Evolutionary conservation across 2,797 vertebrate species (phyloP), one percentile per base, ranked within the genome.

Genomic region (Dicrostonyx torquatus): DNA sequence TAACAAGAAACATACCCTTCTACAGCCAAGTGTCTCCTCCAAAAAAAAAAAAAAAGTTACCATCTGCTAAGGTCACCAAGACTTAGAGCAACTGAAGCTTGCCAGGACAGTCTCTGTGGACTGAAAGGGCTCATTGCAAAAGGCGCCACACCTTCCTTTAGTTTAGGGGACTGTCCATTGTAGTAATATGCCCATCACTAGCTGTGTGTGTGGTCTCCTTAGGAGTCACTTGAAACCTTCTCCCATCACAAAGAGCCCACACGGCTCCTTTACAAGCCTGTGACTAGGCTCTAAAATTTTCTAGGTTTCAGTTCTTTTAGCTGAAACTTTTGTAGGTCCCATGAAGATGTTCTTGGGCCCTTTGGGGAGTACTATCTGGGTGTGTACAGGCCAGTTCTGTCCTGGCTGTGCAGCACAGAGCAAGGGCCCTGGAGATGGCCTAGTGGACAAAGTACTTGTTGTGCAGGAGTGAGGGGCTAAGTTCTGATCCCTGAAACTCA

Each of bases 381-480:
- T 2, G 17, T 2, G 2, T 0, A 0, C 1, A 37, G 7, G 26
- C 7, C 15, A 68, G 82, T 77, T 6, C 24, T 2, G 1, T 68
- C 48, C 15, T 3, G n/a, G 70, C 15, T 40, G 45, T 4, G 5
- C 11, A 85, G 37, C 24, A 64, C 53, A 58, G 68, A 93, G 34
- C 1, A 14, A 58, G 2, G 31, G n/a, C n/a, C 37, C 8, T 17
- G 75, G 75, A 87, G 53, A 34, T 34, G 26, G 18, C 29, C 37
- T 29, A 8, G 17, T 7, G 26, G 40, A n/a, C 12, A 79, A 40
- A 68, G 29, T 40, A 48, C 45, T 66, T 55, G 11, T 8, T 68
- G 66, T 7, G 15, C 5, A 37, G 26, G 8, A 13, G 3, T 34
- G 37, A 73, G 17, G 40, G 50, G 18, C 48, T 34, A 31, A 34